Evolutionary conservation across 2,888 invertebrate genomes (phyloP).

Genomic region (Nemotelus nigrinus): DNA sequence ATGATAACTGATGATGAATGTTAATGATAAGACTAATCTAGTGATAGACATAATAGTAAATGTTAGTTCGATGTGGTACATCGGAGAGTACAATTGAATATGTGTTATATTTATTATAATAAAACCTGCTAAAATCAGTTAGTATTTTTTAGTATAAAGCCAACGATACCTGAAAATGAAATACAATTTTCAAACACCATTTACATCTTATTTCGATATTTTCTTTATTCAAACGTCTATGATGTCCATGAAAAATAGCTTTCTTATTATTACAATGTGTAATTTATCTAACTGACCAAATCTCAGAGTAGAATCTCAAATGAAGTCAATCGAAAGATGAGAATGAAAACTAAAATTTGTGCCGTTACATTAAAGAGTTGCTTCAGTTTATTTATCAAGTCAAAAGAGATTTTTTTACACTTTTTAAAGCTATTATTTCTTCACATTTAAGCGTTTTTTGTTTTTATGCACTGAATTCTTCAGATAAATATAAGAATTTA

Average conservation of each 20-base stretch:
- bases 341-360: slow-evolving; percentile 14
- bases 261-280: slow-evolving; percentile 18
- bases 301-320: neutral
- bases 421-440: slow-evolving; percentile 25
- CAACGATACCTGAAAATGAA: too few species aligned
- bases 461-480: slow-evolving; percentile 1
- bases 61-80: slow-evolving; percentile 3
- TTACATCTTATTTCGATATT: slow-evolving; percentile 15
- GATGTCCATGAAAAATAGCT: slow-evolving; percentile 33
- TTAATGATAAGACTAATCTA: slow-evolving; percentile 8
- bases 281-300: slow-evolving; percentile 23
- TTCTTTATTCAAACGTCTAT: slow-evolving; percentile 39
- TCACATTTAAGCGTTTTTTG: slow-evolving; percentile 14
- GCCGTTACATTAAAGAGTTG: slow-evolving; percentile 16
- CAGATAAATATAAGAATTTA: neutral
- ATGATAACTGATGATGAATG: slow-evolving; percentile 37
- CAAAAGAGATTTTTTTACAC: slow-evolving; percentile 7
- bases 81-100: slow-evolving; percentile 27
- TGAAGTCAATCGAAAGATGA: slow-evolving; percentile 1
- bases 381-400: neutral
- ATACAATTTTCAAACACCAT: neutral
- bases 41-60: neutral
- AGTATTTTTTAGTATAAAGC: too few species aligned
- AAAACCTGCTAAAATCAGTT: neutral
- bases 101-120: slow-evolving; percentile 38